Evolutionary conservation across 2,797 vertebrate genomes (phyloP).

Genomic region (Crypturellus tataupa): DNA sequence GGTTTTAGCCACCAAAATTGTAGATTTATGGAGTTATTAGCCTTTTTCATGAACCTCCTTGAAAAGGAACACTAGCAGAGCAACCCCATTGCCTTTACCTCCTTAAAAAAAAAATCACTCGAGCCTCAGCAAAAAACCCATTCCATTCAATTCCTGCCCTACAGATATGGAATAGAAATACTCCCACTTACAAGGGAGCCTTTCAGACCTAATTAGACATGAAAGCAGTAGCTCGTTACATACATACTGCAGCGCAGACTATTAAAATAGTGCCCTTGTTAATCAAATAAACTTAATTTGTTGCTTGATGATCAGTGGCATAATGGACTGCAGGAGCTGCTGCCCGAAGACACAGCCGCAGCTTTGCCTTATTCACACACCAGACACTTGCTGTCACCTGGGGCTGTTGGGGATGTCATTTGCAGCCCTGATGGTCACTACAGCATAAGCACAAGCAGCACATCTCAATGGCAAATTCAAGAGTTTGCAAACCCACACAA

Average conservation of each 20-base stretch:
- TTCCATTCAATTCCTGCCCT: not conserved
- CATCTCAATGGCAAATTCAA: not conserved
- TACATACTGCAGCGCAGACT: not conserved
- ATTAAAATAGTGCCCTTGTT: not conserved
- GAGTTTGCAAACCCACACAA: not conserved
- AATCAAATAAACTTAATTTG: not conserved
- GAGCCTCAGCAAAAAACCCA: too few relatives aligned
- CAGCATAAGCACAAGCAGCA: not conserved
- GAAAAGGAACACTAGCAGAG: not conserved
- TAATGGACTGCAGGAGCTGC: not conserved
- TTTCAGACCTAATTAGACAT: not conserved
- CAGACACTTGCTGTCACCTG: accelerated
- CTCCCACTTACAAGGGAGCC: not conserved
- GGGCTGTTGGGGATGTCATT: accelerated
- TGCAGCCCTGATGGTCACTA: accelerated
- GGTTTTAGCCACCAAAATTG: not conserved
- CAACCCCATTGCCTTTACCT: not conserved
- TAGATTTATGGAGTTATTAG: not conserved
- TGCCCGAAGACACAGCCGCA: not conserved
- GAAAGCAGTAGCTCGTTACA: not conserved
- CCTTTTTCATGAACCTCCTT: too few relatives aligned
- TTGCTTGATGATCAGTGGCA: not conserved
- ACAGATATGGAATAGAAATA: not conserved
- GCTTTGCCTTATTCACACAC: not conserved
- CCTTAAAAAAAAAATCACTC: not conserved